These are phyloP conservation scores for Ictalurus punctatus DNA, from an alignment of 2,113 vertebrate species.

Conservation along the genomic window DNA sequence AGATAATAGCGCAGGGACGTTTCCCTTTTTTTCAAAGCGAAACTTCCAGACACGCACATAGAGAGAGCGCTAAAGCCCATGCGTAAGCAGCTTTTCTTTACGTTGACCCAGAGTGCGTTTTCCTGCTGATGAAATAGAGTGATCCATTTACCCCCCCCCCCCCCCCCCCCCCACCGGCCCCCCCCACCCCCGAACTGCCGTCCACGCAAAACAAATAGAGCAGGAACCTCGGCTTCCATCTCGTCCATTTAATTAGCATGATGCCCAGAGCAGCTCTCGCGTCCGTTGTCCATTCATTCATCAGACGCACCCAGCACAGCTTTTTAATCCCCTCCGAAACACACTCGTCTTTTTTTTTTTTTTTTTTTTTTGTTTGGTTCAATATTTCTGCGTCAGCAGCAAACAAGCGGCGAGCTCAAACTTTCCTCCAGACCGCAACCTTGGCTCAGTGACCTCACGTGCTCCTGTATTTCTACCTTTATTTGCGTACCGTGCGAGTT, in stretches of 20 bases:
- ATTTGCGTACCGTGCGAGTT: neutral
- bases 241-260: slow-evolving; percentile 35
- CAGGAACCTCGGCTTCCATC: slow-evolving; percentile 21
- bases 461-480: neutral
- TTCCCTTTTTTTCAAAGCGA: neutral
- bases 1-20: neutral
- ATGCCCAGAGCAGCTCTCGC: neutral
- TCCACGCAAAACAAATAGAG: slow-evolving; percentile 26
- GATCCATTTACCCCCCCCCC: slow-evolving; percentile 14
- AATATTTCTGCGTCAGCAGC: neutral
- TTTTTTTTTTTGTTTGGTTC: neutral
- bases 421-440: neutral
- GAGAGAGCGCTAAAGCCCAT: neutral
- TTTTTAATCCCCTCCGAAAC: slow-evolving; percentile 27
- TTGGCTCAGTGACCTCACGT: neutral
- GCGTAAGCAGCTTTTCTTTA: slow-evolving; percentile 23
- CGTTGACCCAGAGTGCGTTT: neutral
- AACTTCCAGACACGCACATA: neutral
- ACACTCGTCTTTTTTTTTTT: neutral
- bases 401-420: too few species aligned
- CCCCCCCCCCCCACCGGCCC: too few species aligned
- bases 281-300: slow-evolving; percentile 22
- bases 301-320: slow-evolving; percentile 17
- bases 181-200: neutral
- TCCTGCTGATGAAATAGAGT: slow-evolving; percentile 7